Percentiles rank a stretch among this genome's conserved stretches.
Conservation (phyloP, 2,113 vertebrate genomes). For the Istiophorus platypterus region DNA sequence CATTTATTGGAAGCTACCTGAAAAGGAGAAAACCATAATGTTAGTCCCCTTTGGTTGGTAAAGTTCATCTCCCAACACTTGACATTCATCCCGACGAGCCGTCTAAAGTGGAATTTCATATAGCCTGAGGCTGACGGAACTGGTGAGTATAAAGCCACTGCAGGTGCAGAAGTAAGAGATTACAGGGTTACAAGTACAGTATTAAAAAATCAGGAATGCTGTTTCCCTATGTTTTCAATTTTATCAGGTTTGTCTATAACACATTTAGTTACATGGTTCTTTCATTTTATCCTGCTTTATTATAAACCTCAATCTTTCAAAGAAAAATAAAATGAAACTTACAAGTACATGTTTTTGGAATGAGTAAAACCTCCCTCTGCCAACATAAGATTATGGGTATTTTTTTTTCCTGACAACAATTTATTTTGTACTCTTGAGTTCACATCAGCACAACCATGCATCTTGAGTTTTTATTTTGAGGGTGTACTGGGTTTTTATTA, state of each 20-base stretch:
- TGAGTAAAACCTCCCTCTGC: not conserved
- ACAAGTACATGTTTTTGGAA: not conserved
- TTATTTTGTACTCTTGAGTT: conserved; percentile 39
- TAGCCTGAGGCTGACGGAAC: conserved; percentile 44
- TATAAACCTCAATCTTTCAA: too few species aligned
- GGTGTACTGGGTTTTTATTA: conserved; percentile 26
- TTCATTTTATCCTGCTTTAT: too few species aligned
- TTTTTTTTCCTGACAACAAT: conserved; percentile 38
- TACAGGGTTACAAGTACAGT: not conserved
- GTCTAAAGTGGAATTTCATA: conserved; percentile 50
- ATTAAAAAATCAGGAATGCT: not conserved
- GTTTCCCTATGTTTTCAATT: conserved; percentile 28
- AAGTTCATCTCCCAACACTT: conserved; percentile 63
- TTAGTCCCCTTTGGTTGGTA: conserved; percentile 28
- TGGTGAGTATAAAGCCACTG: conserved; percentile 32
- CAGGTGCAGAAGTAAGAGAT: conserved; percentile 20
- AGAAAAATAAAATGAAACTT: not conserved
- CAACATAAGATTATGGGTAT: not conserved
- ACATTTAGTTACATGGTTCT: too few species aligned
- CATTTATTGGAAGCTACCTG: conserved; percentile 33
- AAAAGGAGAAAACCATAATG: conserved; percentile 19
- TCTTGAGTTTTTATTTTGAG: conserved; percentile 37
- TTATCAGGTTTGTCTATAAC: not conserved
- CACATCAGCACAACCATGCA: conserved; percentile 20
- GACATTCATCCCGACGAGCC: conserved; percentile 62